Evolutionary conservation across 2,797 vertebrate genomes (phyloP).

Genomic region (Euthynnus affinis): DNA sequence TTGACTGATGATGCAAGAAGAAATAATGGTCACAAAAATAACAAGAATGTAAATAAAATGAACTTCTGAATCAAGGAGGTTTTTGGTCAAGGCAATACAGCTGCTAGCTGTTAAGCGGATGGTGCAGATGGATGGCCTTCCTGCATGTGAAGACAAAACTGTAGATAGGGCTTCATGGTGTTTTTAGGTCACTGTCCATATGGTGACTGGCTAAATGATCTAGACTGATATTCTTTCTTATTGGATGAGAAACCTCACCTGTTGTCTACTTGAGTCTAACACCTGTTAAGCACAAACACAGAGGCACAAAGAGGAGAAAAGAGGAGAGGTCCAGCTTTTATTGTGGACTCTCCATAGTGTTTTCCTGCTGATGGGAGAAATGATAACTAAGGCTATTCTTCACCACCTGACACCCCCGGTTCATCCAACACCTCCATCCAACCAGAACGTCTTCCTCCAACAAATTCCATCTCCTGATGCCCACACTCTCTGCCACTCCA

Average conservation of each 20-base stretch:
- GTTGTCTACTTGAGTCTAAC: neutral
- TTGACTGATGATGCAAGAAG: neutral
- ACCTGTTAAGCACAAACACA: neutral
- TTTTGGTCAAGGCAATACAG: neutral
- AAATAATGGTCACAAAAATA: neutral
- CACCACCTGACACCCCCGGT: slow-evolving; percentile 40
- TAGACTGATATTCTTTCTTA: neutral
- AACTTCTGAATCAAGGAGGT: neutral
- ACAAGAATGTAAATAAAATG: neutral
- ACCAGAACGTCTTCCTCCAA: slow-evolving; percentile 31
- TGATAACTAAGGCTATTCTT: slow-evolving; percentile 29
- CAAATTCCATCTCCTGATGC: slow-evolving; percentile 41
- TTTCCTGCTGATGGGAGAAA: slow-evolving; percentile 30
- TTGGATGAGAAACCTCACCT: neutral
- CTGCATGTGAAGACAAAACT: slow-evolving; percentile 25
- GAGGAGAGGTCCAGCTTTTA: neutral
- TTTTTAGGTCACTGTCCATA: neutral
- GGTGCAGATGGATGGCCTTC: neutral
- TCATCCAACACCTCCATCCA: slow-evolving; percentile 32
- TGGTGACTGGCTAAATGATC: neutral
- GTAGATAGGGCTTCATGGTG: neutral
- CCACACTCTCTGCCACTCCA: slow-evolving; percentile 56
- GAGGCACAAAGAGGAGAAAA: neutral
- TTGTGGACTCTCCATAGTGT: slow-evolving; percentile 2
- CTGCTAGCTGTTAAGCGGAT: neutral